Conservation (phyloP, 2,888 invertebrate species). For the Drosophila nr. perissopoda region DNA sequence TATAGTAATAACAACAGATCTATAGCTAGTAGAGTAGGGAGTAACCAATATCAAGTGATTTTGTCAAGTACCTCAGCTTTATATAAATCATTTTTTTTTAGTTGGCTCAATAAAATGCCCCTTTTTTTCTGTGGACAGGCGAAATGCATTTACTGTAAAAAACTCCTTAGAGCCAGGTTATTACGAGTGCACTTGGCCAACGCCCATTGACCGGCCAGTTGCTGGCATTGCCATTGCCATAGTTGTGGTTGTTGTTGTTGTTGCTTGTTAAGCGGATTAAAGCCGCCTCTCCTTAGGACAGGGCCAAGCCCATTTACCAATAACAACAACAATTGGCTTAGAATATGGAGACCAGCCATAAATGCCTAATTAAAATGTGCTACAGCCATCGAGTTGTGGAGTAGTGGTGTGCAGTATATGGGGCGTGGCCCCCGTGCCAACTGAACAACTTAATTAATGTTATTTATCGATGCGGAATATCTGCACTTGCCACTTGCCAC, state of each 20-base stretch:
- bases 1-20: background rate
- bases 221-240: constrained; percentile 1
- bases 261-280: constrained; percentile 60
- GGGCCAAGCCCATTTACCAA: constrained; percentile 1
- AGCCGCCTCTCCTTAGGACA: constrained; percentile 10
- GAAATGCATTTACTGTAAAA: constrained; percentile 5
- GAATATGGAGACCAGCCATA: constrained; percentile 40
- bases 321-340: constrained; percentile 42
- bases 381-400: constrained; percentile 13
- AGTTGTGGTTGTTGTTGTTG: constrained; percentile 1
- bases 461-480: constrained; percentile 79
- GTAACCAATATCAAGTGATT: background rate
- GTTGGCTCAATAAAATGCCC: background rate
- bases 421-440: constrained; percentile 60
- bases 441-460: constrained; percentile 77
- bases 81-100: background rate
- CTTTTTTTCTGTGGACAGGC: background rate
- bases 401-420: constrained; percentile 32
- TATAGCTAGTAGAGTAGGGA: too few relatives aligned
- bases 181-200: constrained; percentile 19
- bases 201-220: constrained; percentile 13
- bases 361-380: constrained; percentile 74
- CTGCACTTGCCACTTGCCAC: constrained; percentile 36
- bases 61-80: background rate
- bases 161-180: constrained; percentile 17